These are phyloP conservation scores for Leucophenga montana DNA, from an alignment of 2,888 invertebrate genomes.

Conservation along the genomic window DNA sequence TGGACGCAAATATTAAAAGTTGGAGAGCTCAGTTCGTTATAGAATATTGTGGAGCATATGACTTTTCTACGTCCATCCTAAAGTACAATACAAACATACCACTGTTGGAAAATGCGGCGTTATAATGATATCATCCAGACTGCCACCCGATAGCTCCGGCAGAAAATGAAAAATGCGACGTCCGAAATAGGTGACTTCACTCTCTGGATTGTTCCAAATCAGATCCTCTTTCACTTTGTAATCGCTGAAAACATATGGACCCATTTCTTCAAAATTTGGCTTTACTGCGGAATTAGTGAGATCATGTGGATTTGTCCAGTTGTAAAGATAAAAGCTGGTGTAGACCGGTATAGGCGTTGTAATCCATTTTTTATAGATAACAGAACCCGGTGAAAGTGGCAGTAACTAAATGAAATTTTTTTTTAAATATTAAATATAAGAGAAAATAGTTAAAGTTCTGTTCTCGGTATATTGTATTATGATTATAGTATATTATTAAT, in stretches of 20 bases:
- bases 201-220: constrained; percentile 78
- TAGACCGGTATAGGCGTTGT: constrained; percentile 87
- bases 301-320: constrained; percentile 83
- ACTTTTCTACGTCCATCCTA: no score
- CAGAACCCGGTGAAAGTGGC: constrained; percentile 76
- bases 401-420: constrained; percentile 81
- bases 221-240: constrained; percentile 72
- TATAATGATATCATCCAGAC: constrained; percentile 79
- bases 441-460: no score
- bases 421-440: no score
- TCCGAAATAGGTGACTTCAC: constrained; percentile 84
- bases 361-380: constrained; percentile 82
- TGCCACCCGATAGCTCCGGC: constrained; percentile 79
- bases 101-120: constrained; percentile 83
- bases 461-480: not conserved
- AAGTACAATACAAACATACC: constrained; percentile 76
- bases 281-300: constrained; percentile 73
- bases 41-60: no score
- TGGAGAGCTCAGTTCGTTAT: no score
- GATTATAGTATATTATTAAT: not conserved
- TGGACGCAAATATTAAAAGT: no score
- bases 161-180: constrained; percentile 82
- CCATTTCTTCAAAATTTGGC: constrained; percentile 77
- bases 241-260: constrained; percentile 78
- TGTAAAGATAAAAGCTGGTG: constrained; percentile 82